phyloP scores from a whole-genome alignment of 1,140 invertebrate genomes.

The Drosophila pseudoananassae region DNA sequence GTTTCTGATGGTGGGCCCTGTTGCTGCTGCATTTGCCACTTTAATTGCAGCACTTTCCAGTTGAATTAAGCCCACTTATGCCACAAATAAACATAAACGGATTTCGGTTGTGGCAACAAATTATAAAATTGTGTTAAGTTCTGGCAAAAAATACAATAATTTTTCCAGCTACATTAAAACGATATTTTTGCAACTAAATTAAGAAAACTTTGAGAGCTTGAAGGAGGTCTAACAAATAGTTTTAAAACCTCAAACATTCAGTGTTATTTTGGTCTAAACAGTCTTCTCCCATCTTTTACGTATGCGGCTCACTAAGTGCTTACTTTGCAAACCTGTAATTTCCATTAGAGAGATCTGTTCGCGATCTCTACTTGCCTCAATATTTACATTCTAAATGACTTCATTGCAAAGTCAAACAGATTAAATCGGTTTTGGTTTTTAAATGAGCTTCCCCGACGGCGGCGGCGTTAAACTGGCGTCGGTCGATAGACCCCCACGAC shows the following conservation, averaged over 20 bases:
- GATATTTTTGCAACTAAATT: no score
- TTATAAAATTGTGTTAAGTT: neutral
- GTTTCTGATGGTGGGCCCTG: neutral
- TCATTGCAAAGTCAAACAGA: constrained; percentile 39
- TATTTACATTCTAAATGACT: constrained; percentile 52
- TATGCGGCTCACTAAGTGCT: neutral
- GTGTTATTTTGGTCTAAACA: neutral
- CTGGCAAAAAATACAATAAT: no score
- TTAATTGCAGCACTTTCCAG: constrained; percentile 67
- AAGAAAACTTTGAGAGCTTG: no score
- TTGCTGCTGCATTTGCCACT: constrained; percentile 1
- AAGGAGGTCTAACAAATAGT: no score
- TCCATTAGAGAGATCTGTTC: neutral
- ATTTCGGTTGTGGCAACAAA: neutral
- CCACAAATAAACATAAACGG: neutral
- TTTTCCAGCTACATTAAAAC: no score
- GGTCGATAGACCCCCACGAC: constrained; percentile 1
- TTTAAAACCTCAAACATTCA: no score
- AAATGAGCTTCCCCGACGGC: constrained; percentile 34
- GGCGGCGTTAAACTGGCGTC: constrained; percentile 2
- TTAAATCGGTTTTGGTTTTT: constrained; percentile 44
- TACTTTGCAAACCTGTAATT: constrained; percentile 2
- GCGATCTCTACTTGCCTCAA: constrained; percentile 2
- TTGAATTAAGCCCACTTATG: constrained; percentile 12
- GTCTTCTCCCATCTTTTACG: neutral